phyloP scores from a whole-genome alignment of 1,140 invertebrate genomes.

The Drosophila albomicans region DNA sequence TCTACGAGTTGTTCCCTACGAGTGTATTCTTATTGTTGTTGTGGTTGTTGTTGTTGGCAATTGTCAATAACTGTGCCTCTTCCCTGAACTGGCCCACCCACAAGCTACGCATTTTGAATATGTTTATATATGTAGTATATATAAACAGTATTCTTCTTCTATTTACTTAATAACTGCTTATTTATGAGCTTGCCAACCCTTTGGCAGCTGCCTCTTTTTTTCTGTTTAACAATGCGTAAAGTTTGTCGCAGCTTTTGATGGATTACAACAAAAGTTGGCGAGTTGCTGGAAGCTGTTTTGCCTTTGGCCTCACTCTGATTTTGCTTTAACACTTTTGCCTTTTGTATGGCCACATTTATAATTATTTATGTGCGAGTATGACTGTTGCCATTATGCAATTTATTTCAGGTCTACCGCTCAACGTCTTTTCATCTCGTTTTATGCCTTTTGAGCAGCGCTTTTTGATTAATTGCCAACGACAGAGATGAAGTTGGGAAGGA shows the following conservation, averaged over 20 bases:
- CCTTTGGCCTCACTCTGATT: slow-evolving; percentile 27
- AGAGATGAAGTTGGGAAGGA: not conserved
- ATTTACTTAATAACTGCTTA: slow-evolving; percentile 22
- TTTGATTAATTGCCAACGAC: slow-evolving; percentile 69
- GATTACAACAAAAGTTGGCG: slow-evolving; percentile 57
- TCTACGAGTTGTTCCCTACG: not conserved
- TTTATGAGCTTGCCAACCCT: slow-evolving; percentile 20
- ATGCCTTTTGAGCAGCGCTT: slow-evolving; percentile 60
- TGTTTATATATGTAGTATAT: slow-evolving; percentile 6
- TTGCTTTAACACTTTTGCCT: slow-evolving; percentile 70
- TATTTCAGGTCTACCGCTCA: slow-evolving; percentile 74
- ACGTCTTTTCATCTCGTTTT: slow-evolving; percentile 65
- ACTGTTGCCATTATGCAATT: slow-evolving; percentile 69
- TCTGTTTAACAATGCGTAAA: slow-evolving; percentile 78
- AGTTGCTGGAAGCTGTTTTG: slow-evolving; percentile 37
- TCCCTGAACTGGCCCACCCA: slow-evolving; percentile 68
- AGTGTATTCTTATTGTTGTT: not conserved
- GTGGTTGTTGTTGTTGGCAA: slow-evolving; percentile 15
- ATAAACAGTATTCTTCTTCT: not conserved
- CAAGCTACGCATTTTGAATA: slow-evolving; percentile 53
- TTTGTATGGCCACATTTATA: slow-evolving; percentile 47
- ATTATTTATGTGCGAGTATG: slow-evolving; percentile 67
- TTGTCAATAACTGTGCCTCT: slow-evolving; percentile 73
- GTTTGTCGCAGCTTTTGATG: slow-evolving; percentile 80
- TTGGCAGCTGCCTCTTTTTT: slow-evolving; percentile 44